Evolutionary conservation across 2,113 vertebrate genomes (phyloP), one percentile per base, ranked within the genome.

Genomic region (Boleophthalmus pectinirostris): DNA sequence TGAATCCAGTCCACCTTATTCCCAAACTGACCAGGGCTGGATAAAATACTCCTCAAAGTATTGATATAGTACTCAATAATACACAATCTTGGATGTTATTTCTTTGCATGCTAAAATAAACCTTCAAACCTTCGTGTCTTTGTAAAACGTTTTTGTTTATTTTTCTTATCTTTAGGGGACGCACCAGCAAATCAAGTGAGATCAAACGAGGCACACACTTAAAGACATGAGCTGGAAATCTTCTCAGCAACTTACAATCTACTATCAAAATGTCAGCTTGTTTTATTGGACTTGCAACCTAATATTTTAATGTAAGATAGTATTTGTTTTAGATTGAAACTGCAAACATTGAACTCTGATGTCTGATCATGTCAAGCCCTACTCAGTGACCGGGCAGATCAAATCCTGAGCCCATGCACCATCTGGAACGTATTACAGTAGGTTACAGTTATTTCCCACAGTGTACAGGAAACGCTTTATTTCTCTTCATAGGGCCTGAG

Each of bases 381-480:
- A 21, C 68, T 71, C 71, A 63, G 77, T 78, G 61, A 74, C 64
- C 68, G 38, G 54, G 65, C 57, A 74, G 81, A 81, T 87, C 57
- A 83, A 81, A 80, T 75, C 80, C 69, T 65, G 56, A 58, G 56
- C 69, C 74, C 75, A 10, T 43, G 38, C 38, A 56, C 56, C 87
- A 86, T 81, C 82, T 92, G 88, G 88, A 85, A 85, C 49, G 72
- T 74, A 86, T 91, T 89, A 89, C 77, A 87, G 81, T 71, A 66
- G 35, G 79, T 88, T 85, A 83, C 89, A 91, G 91, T 88, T 80
- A 72, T 73, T 85, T 81, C 66, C 85, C 67, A 85, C 51, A 18
- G 74, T 63, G 72, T 79, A 83, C 82, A 91, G 89, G 91, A 92
- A 91, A 88, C 80, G 75, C 86, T 79, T 87, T 88, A 87, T 89